Conservation (phyloP, 2,113 vertebrate species). For the Charadrius vociferus region DNA sequence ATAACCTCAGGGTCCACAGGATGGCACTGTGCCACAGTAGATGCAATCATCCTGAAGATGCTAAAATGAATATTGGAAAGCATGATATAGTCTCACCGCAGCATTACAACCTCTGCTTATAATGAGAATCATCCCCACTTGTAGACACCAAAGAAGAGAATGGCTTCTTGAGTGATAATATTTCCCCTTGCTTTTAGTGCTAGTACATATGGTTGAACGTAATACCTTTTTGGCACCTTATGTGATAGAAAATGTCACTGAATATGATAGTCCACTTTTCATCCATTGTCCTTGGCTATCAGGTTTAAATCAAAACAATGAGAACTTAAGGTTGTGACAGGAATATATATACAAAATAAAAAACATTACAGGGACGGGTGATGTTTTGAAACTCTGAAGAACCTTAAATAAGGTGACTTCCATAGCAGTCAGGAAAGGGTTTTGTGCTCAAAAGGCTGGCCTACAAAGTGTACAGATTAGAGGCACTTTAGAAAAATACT, state of each 20-base stretch:
- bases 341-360: not conserved
- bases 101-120: not conserved
- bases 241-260: not conserved
- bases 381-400: not conserved
- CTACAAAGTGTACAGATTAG: not conserved
- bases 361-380: not conserved
- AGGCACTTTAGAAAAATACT: not conserved
- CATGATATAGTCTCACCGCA: not conserved
- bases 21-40: constrained; percentile 22
- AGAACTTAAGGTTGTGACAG: not conserved
- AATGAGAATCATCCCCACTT: not conserved
- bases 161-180: not conserved
- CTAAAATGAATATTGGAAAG: not conserved
- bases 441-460: not conserved
- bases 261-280: not conserved
- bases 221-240: not conserved
- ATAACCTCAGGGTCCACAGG: not conserved
- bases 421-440: not conserved
- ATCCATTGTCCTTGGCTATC: not conserved
- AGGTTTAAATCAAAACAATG: not conserved
- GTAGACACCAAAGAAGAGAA: not conserved
- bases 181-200: not conserved
- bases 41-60: not conserved
- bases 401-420: not conserved
- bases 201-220: not conserved